Evolutionary conservation across 1,140 invertebrate species (phyloP), one percentile per base, ranked within the genome.

Genomic region (Ostrea edulis): DNA sequence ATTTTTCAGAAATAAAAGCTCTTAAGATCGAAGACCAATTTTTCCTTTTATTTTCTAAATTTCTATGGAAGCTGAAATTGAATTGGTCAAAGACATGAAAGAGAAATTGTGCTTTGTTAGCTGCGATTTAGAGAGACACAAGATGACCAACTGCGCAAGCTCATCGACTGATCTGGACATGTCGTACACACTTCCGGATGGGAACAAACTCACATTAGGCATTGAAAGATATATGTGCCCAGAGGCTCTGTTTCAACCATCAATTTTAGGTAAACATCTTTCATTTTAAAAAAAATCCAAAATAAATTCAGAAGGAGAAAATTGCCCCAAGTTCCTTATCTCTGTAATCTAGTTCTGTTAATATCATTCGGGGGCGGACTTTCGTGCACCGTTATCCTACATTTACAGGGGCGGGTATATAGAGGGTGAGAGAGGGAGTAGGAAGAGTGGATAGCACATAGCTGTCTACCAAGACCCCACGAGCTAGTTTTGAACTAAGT

Each of bases 111-210:
- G 97, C 96, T 98, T 98, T 94, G 97, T 98, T 81, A 98, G 98
- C 68, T 96, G 98, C 44, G 98, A 98, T 96, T 98, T 98, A 94
- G 98, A 98, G 95, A 97, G 98, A 95, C 98, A 98, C 96, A 98
- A 98, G 97, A 97, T 97, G 92, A 98, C 97, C 87, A 97, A 97
- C 90, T 97, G 97, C n/a, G n/a, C n/a, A n/a, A n/a, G n/a, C 71
- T 93, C 93, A 8, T 52, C 35, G n/a, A 8, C n/a, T 3, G n/a
- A 25, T 35, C 35, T 25, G n/a, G 91, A 92, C 83, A 95, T 95
- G 91, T 93, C 91, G 83, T 95, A 95, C 87, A 95, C 95, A 91
- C 91, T 95, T 71, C 95, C 95, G 81, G 95, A 95, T 89, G 95
- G 95, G 83, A 93, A 94, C 85, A 93, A 92, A 17, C 94, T 94